Evolutionary conservation across 2,797 vertebrate species (phyloP).

Genomic region (Monodelphis domestica): DNA sequence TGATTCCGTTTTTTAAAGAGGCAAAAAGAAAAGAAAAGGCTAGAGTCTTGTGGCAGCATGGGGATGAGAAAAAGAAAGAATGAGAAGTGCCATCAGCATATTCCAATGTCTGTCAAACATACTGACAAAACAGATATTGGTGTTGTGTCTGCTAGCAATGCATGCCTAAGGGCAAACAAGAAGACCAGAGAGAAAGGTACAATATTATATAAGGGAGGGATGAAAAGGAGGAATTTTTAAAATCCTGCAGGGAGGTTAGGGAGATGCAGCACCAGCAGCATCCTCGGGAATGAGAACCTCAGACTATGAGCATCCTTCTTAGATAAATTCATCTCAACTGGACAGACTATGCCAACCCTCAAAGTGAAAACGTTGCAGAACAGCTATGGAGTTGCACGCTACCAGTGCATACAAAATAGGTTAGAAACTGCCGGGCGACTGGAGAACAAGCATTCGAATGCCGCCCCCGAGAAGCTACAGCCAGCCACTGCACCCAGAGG

Average conservation of each 20-base stretch:
- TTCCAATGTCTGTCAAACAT: not conserved
- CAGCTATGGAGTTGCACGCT: not conserved
- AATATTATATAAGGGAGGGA: not conserved
- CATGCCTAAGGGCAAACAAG: not conserved
- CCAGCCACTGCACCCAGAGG: not conserved
- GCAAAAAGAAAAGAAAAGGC: not conserved
- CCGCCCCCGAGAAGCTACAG: too few species aligned
- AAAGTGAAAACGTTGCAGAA: not conserved
- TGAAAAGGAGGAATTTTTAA: not conserved
- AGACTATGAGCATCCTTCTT: not conserved
- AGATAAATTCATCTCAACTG: not conserved
- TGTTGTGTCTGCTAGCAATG: not conserved
- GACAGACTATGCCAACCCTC: not conserved
- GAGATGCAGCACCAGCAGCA: not conserved
- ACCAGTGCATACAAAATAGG: not conserved
- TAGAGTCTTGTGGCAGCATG: not conserved
- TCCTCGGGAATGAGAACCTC: not conserved
- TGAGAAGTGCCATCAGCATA: not conserved
- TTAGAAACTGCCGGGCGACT: not conserved
- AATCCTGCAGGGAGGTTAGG: fast-evolving
- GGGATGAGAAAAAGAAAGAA: not conserved
- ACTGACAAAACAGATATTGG: not conserved
- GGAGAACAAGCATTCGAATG: not conserved
- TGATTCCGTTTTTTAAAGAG: not conserved
- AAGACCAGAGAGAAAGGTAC: not conserved